Conservation (phyloP, 2,888 invertebrate species). For the Rhagium mordax region DNA sequence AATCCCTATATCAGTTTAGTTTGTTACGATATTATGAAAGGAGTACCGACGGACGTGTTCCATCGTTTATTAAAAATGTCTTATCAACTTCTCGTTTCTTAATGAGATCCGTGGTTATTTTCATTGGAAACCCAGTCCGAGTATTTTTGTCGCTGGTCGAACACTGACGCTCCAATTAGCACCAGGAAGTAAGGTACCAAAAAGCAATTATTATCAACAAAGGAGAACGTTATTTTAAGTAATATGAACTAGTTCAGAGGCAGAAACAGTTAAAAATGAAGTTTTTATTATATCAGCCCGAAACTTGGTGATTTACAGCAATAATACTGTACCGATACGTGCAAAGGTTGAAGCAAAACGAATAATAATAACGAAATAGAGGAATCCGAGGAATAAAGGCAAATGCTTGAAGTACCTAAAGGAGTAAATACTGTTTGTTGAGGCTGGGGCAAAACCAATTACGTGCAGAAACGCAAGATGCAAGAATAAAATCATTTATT, state of each 20-base stretch:
- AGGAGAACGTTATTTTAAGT: neutral
- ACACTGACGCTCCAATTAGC: constrained; percentile 7
- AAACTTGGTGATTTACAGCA: too few species aligned
- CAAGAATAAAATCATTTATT: too few species aligned
- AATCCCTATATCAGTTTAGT: too few species aligned
- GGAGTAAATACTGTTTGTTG: too few species aligned
- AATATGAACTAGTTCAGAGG: neutral
- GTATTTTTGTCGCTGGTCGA: constrained; percentile 2
- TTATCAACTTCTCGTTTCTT: neutral
- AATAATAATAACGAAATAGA: too few species aligned
- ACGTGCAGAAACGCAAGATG: too few species aligned
- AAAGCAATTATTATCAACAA: constrained; percentile 6
- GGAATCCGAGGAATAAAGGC: too few species aligned
- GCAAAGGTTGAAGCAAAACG: too few species aligned
- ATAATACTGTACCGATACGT: too few species aligned
- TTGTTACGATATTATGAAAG: too few species aligned
- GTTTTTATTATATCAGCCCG: neutral
- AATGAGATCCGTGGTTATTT: neutral
- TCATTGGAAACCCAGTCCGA: neutral
- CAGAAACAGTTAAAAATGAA: neutral
- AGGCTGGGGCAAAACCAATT: too few species aligned
- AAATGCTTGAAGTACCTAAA: too few species aligned
- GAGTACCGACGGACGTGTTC: neutral
- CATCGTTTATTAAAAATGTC: neutral
- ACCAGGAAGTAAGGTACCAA: constrained; percentile 11